Evolutionary conservation across 1,140 invertebrate species (phyloP), one percentile per base, ranked within the genome.

Genomic region (Drosophila bocki): DNA sequence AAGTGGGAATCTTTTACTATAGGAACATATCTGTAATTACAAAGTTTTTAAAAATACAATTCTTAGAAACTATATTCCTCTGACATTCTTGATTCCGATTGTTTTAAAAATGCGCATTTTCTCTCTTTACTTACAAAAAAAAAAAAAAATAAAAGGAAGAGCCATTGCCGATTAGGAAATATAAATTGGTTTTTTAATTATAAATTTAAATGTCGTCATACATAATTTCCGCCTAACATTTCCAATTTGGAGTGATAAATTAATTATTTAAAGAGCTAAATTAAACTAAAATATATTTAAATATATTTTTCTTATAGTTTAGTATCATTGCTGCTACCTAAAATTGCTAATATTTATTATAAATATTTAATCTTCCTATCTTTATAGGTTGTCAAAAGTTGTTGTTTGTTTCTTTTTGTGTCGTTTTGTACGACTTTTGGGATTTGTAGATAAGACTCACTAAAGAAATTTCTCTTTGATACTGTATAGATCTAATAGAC

Each of bases 281-380:
- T 22, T 9, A 7, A 33, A 9, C 5, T 17, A 6, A n/a, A 11
- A 51, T 13, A 47, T 26, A 22, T 29, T 29, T 2, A 11, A 17
- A 2, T 35, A 33, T 54, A 15, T 6, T 9, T 54, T 13, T 6
- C 2, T 6, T 22, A 22, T 0, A 3, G 8, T 1, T 56, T 0
- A 15, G 22, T 0, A 15, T 1, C 7, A 37, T 3, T 22, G 7
- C 3, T 9, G 13, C 2, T 39, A 39, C 9, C 19, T 26, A 2
- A 37, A 22, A n/a, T 11, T n/a, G 6, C 11, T n/a, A n/a, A 6
- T 50, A 32, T 50, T 50, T 50, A 3, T 6, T 56, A 26, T 56
- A 26, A 56, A 39, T 56, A 56, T 56, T 56, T 39, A 4, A 11
- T 56, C 4, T 39, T 39, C 35, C 13, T 39, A 56, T 56, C 35